phyloP scores from a whole-genome alignment of 2,797 vertebrate species.

The Thamnophis elegans region DNA sequence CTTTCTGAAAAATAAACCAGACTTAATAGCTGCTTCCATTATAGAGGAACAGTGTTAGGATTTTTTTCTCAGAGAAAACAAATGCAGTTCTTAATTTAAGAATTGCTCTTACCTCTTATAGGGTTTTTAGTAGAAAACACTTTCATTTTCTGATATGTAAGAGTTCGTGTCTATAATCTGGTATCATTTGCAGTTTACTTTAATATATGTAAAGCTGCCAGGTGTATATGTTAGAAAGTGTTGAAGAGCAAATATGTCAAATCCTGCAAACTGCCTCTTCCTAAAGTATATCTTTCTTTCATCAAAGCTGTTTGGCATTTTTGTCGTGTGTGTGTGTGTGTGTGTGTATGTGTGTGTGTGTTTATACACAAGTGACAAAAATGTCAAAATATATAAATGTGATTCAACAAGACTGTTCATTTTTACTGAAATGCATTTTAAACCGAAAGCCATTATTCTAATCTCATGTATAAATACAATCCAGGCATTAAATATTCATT shows the following conservation, averaged over 20 bases:
- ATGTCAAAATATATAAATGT: neutral
- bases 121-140: neutral
- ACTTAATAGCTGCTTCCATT: neutral
- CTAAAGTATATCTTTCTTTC: neutral
- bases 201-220: neutral
- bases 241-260: neutral
- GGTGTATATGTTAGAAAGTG: neutral
- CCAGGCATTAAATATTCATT: slow-evolving; percentile 27
- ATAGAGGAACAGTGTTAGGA: neutral
- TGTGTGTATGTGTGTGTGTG: no score
- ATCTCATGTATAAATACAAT: slow-evolving; percentile 7
- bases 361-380: no score
- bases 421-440: neutral
- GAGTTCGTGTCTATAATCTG: neutral
- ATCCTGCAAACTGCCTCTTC: neutral
- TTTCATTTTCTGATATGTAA: neutral
- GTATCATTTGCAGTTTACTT: neutral
- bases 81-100: neutral
- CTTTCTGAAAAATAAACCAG: neutral
- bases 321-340: neutral
- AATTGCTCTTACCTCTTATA: neutral
- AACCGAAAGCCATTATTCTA: neutral
- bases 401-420: neutral
- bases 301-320: neutral
- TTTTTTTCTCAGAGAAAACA: neutral